A percentile compares a stretch with the other conserved stretches of the same genome.
phyloP scores from a whole-genome alignment of 2,113 vertebrate species.

The Tragelaphus buxtoni region DNA sequence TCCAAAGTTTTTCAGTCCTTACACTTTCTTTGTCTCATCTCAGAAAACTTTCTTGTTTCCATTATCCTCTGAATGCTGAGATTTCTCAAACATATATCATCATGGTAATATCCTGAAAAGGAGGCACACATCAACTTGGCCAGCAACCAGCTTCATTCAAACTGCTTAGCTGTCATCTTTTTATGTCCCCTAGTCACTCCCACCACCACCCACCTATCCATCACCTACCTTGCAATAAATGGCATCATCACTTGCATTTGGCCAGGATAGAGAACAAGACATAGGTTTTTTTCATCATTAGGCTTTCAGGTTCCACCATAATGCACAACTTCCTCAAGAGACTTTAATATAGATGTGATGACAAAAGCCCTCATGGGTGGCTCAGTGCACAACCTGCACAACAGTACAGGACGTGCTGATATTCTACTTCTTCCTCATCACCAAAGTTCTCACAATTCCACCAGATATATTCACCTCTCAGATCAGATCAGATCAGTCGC shows the following conservation, averaged over 20 bases:
- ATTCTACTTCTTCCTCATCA: background rate
- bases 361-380: rapidly evolving
- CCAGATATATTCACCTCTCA: background rate
- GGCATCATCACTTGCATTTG: background rate
- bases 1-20: background rate
- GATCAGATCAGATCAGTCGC: too few species aligned
- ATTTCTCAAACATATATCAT: background rate
- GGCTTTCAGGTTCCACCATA: rapidly evolving
- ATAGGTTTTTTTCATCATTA: background rate
- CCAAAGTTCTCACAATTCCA: background rate
- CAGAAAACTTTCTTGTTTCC: background rate
- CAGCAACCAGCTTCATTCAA: background rate
- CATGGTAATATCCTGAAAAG: background rate
- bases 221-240: background rate
- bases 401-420: rapidly evolving
- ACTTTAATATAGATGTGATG: background rate
- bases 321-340: background rate
- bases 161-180: rapidly evolving
- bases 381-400: background rate
- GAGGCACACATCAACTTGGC: rapidly evolving
- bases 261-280: background rate
- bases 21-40: background rate
- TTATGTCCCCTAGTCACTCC: background rate
- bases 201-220: background rate
- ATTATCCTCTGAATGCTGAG: background rate